A percentile compares a stretch with the other conserved stretches of the same genome.
These are phyloP conservation scores for Tachystola acroxantha DNA, from an alignment of 2,888 invertebrate genomes.

Conservation along the genomic window DNA sequence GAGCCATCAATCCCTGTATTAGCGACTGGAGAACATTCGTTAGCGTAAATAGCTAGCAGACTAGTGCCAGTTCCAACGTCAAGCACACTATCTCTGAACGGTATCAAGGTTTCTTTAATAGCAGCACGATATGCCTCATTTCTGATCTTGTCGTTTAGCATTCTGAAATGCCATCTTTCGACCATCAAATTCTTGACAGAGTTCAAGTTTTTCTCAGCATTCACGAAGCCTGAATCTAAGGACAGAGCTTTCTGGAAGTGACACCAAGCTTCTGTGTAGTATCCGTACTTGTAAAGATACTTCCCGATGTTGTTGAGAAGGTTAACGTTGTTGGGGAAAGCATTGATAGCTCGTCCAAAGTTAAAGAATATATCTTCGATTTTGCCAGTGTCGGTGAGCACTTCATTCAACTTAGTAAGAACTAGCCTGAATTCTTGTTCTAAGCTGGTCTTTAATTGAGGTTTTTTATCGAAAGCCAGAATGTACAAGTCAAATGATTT, in stretches of 20 bases:
- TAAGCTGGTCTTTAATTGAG: slow-evolving; percentile 25
- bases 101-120: slow-evolving; percentile 73
- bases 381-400: slow-evolving; percentile 29
- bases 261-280: slow-evolving; percentile 73
- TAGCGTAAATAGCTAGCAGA: slow-evolving; percentile 83
- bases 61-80: slow-evolving; percentile 90
- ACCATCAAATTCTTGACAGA: slow-evolving; percentile 83
- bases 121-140: slow-evolving; percentile 83
- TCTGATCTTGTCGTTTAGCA: slow-evolving; percentile 86
- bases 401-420: slow-evolving; percentile 35
- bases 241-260: slow-evolving; percentile 76
- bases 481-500: slow-evolving; percentile 52
- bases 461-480: slow-evolving; percentile 40
- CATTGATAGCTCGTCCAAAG: slow-evolving; percentile 37
- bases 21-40: slow-evolving; percentile 67
- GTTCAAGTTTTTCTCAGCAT: slow-evolving; percentile 82
- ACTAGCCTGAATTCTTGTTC: slow-evolving; percentile 46
- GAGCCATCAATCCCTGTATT: slow-evolving; percentile 84
- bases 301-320: slow-evolving; percentile 57
- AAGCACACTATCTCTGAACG: slow-evolving; percentile 71
- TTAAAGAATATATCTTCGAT: slow-evolving; percentile 49
- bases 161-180: slow-evolving; percentile 89
- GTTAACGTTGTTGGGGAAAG: slow-evolving; percentile 43
- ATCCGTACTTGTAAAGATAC: slow-evolving; percentile 71
- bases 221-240: slow-evolving; percentile 68